These are phyloP conservation scores for Heliconius erato DNA, from an alignment of 2,888 invertebrate species.

Conservation along the genomic window DNA sequence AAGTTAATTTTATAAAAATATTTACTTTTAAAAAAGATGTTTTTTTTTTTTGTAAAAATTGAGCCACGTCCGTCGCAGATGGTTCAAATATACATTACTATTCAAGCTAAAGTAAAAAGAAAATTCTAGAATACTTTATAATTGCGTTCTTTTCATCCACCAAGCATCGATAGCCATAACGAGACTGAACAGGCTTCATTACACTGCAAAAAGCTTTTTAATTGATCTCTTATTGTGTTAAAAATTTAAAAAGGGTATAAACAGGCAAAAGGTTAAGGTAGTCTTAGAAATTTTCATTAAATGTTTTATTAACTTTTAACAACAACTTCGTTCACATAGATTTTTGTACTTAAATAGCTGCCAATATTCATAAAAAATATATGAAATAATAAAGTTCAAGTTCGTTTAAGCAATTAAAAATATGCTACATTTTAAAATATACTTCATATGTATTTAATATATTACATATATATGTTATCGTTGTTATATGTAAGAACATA, in stretches of 20 bases:
- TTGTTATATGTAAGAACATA: too few species aligned
- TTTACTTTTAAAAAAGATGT: too few species aligned
- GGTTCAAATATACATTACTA: conserved; percentile 14
- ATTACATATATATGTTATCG: too few species aligned
- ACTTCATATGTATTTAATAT: too few species aligned
- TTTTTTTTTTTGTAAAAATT: too few species aligned
- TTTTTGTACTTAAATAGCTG: neutral
- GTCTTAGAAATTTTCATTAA: neutral
- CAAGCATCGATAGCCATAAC: conserved; percentile 14
- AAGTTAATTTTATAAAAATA: too few species aligned
- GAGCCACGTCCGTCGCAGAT: too few species aligned
- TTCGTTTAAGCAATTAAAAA: too few species aligned
- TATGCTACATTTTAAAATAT: too few species aligned
- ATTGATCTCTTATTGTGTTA: conserved; percentile 20
- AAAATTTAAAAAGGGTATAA: conserved; percentile 13
- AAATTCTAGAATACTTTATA: conserved; percentile 17
- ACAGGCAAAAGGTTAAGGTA: neutral
- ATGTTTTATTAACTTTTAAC: neutral
- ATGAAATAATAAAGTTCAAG: too few species aligned
- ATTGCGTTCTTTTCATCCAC: conserved; percentile 19
- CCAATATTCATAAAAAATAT: too few species aligned
- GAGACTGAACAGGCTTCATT: conserved; percentile 16
- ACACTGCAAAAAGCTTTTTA: conserved; percentile 27
- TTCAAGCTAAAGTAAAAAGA: conserved; percentile 1
- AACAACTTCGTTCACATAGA: neutral